These are phyloP conservation scores for Hydra vulgaris DNA, from an alignment of 30 jellyfish, hydroid and myxozoan genomes.

Conservation along the genomic window DNA sequence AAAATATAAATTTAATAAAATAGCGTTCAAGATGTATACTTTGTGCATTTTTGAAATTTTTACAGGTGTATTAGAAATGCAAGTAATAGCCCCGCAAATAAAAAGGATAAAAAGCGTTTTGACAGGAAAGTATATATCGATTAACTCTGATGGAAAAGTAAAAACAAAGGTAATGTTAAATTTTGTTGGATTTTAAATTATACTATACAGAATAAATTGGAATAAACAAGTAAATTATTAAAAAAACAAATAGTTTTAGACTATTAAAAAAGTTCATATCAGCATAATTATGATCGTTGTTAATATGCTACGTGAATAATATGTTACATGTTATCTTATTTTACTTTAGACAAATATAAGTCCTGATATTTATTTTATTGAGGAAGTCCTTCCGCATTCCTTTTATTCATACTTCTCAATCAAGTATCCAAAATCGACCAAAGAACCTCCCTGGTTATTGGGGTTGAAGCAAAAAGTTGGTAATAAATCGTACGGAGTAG, in stretches of 20 bases:
- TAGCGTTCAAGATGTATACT: too few species aligned
- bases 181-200: background rate
- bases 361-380: background rate
- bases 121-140: slow-evolving; percentile 58
- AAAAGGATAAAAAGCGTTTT: slow-evolving; percentile 52
- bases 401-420: background rate
- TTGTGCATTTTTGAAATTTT: too few species aligned
- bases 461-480: background rate
- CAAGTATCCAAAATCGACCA: background rate
- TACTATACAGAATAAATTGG: too few species aligned
- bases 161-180: slow-evolving; percentile 40
- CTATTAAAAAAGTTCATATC: too few species aligned
- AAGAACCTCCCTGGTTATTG: background rate
- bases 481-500: background rate
- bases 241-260: too few species aligned
- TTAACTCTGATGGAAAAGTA: slow-evolving; percentile 55
- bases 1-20: too few species aligned
- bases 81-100: slow-evolving; percentile 36
- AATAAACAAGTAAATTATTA: too few species aligned
- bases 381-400: background rate
- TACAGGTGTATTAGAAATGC: slow-evolving; percentile 69
- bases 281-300: too few species aligned
- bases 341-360: background rate
- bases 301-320: too few species aligned
- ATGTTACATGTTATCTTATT: too few species aligned